Base-by-base conservation (phyloP, 2,888 invertebrate genomes). In the Cryptocheilus praepositus region DNA sequence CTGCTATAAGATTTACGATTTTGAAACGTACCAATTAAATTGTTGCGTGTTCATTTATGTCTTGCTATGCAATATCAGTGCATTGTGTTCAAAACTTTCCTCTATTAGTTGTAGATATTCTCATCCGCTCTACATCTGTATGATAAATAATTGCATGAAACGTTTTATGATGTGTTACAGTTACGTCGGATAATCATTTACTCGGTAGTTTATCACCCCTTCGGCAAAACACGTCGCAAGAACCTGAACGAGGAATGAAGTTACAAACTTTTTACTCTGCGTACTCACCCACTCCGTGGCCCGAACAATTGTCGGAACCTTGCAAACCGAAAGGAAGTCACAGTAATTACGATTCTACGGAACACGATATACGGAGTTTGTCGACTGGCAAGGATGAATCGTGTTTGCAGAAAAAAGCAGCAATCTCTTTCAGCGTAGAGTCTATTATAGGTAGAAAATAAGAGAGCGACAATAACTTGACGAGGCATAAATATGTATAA, bases 391-490 rank as follows among this genome's bases (percentile, higher is more conserved):
- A 54, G 2, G 68, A 45, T 45, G 64, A 56, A 44, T 45, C 77
- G 11, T 74, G 70, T 22, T 61, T 79, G 28, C 80, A 83, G n/a
- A 86, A 85, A 52, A 86, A 87, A 64, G 75, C 86, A 0, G 81
- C 80, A 3, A 85, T 88, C 52, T 85, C 88, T 0, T 88, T 88
- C 66, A 88, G 88, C 67, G 87, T 88, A 3, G 88, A 88, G 69
- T 88, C 88, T 16, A 88, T 88, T 36, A 88, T 88, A 16, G 88
- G 87, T 21, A 83, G 73, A n/a, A 86, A 86, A 52, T 83, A 46
- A 85, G 36, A 36, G 13, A 1, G 36, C 11, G 2, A 36, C 7
- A 36, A 11, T 82, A 19, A 70, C 15, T 36, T 22, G 28, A 15
- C 56, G 53, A 46, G 51, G 21, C n/a, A 52, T 62, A 44, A 16